Evolutionary conservation across 2,888 invertebrate genomes (phyloP), one percentile per base, ranked within the genome.

Genomic region (Gerosis bhagava): DNA sequence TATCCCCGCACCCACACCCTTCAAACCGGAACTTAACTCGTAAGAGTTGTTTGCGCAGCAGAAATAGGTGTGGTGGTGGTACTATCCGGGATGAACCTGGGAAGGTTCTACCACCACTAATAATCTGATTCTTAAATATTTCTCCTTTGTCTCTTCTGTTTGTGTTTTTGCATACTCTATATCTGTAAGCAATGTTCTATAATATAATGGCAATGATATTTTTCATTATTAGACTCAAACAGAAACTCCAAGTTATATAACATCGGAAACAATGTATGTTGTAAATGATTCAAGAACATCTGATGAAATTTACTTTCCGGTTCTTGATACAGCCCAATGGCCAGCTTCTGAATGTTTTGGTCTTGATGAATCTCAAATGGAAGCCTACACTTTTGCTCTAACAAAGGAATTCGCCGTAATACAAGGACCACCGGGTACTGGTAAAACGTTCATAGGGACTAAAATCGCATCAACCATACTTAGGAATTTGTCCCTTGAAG

Each of bases 371-470:
- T 91, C 92, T 1, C 96, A 97, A 76, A 75, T 89, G 50, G 67
- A 74, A 24, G 96, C 96, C 0, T 92, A 92, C 60, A 86, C 90
- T 57, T 88, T 91, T 21, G 94, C 95, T 0, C 64, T 97, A 2
- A 93, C 91, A 0, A 87, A 91, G 62, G 93, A 96, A 75, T 92
- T 96, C 54, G 92, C 92, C 0, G 89, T 96, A 0, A 94, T 96
- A 51, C 96, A 96, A 84, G 97, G 97, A 0, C 96, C 96, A 0
- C 96, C 97, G 0, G 97, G 97, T 2, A 96, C 96, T 0, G 97
- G 96, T 0, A 97, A 96, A 86, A 96, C 96, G 0, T 94, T 90
- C 70, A 73, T 96, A 50, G 96, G 96, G 0, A 79, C 95, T 19
- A 93, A 94, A 89, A 91, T 97, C 12, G 92, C 94, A 0, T 83